Evolutionary conservation across 2,888 invertebrate genomes (phyloP).

Genomic region (Parnassius glacialis): DNA sequence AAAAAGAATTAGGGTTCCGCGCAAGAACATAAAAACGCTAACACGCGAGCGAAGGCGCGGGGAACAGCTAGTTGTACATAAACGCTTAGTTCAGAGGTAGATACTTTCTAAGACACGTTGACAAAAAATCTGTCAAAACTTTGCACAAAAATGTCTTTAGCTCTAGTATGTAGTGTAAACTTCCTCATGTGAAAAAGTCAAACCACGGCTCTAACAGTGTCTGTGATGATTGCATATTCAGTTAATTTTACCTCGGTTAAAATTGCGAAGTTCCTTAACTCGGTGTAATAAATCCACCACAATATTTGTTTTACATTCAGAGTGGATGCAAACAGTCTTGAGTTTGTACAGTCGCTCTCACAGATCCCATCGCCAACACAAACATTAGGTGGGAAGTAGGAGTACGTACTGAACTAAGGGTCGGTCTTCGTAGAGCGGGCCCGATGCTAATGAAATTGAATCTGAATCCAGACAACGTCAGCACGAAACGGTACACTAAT

Average conservation of each 20-base stretch:
- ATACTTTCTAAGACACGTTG: too few relatives aligned
- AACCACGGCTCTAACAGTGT: not conserved
- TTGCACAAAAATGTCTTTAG: too few relatives aligned
- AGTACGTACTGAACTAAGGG: conserved; percentile 7
- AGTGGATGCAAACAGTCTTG: conserved; percentile 16
- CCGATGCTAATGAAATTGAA: conserved; percentile 19
- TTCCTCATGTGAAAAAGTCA: too few relatives aligned
- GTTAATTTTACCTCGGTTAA: not conserved
- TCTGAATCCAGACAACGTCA: conserved; percentile 10
- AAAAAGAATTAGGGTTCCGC: too few relatives aligned
- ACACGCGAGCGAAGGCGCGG: too few relatives aligned
- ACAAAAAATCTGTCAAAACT: too few relatives aligned
- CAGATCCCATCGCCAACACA: conserved; percentile 23
- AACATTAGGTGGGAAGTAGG: conserved; percentile 8
- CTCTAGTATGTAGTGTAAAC: too few relatives aligned
- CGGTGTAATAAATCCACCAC: conserved; percentile 16
- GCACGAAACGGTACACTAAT: conserved; percentile 5
- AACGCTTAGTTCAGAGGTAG: too few relatives aligned
- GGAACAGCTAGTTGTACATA: too few relatives aligned
- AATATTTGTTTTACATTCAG: conserved; percentile 25
- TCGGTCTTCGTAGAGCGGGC: not conserved
- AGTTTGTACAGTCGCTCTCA: conserved; percentile 19
- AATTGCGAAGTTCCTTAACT: conserved; percentile 6
- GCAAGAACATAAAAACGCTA: too few relatives aligned
- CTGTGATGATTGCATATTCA: not conserved